Conservation (phyloP, 2,888 invertebrate genomes). For the Chloromyia formosa region DNA sequence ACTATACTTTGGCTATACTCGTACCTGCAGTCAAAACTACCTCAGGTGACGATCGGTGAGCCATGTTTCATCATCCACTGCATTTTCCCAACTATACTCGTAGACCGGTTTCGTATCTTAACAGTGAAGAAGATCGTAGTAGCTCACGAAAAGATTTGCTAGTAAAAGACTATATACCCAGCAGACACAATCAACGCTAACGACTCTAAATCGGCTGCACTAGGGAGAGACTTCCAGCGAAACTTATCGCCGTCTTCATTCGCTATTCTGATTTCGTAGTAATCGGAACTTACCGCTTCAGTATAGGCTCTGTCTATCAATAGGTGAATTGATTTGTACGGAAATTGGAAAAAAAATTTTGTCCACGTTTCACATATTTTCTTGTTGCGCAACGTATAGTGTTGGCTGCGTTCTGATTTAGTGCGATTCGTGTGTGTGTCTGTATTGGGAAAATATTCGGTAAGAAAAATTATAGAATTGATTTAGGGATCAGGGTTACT, state of each 20-base stretch:
- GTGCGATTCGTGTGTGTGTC: background rate
- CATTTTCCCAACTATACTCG: no score
- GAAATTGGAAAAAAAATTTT: background rate
- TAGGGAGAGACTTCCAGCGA: no score
- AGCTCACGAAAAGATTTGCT: no score
- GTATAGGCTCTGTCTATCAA: background rate
- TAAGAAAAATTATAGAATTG: conserved; percentile 9
- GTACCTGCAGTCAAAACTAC: no score
- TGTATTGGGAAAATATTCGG: background rate
- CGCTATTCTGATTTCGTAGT: conserved; percentile 14
- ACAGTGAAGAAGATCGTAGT: no score
- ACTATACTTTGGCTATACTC: no score
- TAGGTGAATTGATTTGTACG: background rate
- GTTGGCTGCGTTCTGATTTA: background rate
- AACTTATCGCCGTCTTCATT: conserved; percentile 3
- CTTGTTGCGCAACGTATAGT: background rate
- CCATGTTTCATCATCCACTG: no score
- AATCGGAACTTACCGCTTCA: conserved; percentile 24
- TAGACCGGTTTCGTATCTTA: no score
- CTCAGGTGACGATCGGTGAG: no score
- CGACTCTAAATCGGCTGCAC: no score
- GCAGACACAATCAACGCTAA: no score
- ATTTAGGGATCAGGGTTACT: background rate
- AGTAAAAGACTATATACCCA: no score
- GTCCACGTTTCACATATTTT: conserved; percentile 34